Percentiles rank a stretch among this genome's conserved stretches.
These are phyloP conservation scores for Escarpia spicata DNA, from an alignment of 2,888 invertebrate species.

Conservation along the genomic window DNA sequence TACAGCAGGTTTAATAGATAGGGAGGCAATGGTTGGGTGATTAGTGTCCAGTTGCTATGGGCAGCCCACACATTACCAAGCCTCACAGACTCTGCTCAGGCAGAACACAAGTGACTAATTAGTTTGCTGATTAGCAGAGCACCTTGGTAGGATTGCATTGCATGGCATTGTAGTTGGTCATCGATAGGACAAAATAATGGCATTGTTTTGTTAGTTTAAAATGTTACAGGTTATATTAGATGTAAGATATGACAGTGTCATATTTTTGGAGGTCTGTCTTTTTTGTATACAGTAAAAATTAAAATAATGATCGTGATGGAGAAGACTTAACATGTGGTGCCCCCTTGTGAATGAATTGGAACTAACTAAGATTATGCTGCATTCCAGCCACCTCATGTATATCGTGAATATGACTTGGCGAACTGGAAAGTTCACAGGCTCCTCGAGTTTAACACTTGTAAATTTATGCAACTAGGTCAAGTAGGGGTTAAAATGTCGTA, in stretches of 20 bases:
- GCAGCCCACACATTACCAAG: not conserved
- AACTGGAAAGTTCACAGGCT: no score
- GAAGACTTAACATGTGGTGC: no score
- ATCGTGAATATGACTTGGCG: no score
- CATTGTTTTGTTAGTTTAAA: no score
- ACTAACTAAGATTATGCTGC: no score
- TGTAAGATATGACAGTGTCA: not conserved
- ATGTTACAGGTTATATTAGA: not conserved
- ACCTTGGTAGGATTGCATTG: not conserved
- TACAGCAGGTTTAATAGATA: not conserved
- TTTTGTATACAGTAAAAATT: not conserved
- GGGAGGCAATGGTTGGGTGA: not conserved
- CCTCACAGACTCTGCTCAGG: not conserved
- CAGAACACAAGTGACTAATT: not conserved
- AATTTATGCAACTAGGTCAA: no score
- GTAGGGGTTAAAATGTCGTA: no score
- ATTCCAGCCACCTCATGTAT: no score
- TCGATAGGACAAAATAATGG: no score
- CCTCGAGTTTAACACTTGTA: no score
- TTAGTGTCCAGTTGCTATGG: not conserved
- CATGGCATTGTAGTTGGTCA: not conserved
- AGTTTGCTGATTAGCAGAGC: constrained; percentile 2
- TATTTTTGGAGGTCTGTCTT: not conserved
- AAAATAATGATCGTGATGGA: not conserved
- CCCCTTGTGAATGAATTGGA: no score